Base-by-base conservation (phyloP, 2,113 vertebrate genomes). In the Microcebus griseorufus region DNA sequence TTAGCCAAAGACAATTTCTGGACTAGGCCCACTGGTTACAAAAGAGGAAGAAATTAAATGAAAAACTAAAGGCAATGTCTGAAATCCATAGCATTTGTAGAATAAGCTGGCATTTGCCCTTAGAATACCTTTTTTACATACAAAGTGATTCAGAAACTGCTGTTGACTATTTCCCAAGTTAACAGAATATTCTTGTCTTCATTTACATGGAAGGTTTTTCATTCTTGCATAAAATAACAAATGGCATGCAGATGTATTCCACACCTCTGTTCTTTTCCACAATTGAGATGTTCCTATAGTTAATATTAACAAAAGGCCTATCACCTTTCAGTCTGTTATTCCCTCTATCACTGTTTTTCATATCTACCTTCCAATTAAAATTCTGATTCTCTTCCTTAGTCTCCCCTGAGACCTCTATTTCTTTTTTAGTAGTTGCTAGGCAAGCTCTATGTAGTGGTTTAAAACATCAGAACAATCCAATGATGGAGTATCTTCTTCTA, bases 291-390 rank as follows among this genome's bases (percentile, higher is more conserved):
- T 55, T 29, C 39, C 58, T 78, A 37, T 37, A 94, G 39, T 81
- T 94, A 84, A 84, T 60, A 64, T 22, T 75, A 97, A 82, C 72
- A 94, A 92, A 94, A 96, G 14, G 4, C 39, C 11, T 29, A 84
- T 88, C 29, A 95, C 34, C 25, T 45, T 93, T 94, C 34, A 81
- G 76, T 22, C n/a, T 94, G n/a, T 34, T 88, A 95, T 82, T 93
- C 84, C 27, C 79, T 75, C 79, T 90, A 51, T 93, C 60, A 72
- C 53, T 93, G 85, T 90, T 97, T 93, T 96, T 92, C 45, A 88
- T 55, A 96, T 88, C 72, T 79, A 27, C n/a, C 34, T 95, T 79
- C 62, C 67, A 85, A 93, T 82, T 96, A 96, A 95, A 96, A 88
- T 85, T 69, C 45, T 96, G 80, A 94, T 85, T 91, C 94, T 88